These are phyloP conservation scores for Nymphalis polychloros DNA, from an alignment of 2,888 invertebrate genomes.

Conservation along the genomic window DNA sequence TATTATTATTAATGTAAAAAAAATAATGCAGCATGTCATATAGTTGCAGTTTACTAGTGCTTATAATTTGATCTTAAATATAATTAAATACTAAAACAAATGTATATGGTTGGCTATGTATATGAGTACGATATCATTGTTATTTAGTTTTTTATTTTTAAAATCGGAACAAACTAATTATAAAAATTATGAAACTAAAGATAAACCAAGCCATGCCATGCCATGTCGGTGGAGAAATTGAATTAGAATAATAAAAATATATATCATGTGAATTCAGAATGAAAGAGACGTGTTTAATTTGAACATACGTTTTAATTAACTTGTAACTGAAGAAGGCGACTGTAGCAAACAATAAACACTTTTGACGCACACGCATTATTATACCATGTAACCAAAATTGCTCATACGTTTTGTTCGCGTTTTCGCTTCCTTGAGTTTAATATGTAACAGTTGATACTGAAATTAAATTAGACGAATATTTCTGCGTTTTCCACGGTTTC, in stretches of 20 bases:
- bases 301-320: slow-evolving; percentile 36
- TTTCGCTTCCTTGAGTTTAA: neutral
- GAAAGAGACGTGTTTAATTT: slow-evolving; percentile 21
- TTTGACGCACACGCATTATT: slow-evolving; percentile 21
- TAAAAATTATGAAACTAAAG: no score
- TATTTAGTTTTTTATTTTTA: no score
- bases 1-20: no score
- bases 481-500: neutral
- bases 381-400: neutral
- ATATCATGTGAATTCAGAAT: neutral
- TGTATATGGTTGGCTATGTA: no score
- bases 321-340: slow-evolving; percentile 25
- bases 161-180: no score
- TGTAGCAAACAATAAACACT: slow-evolving; percentile 25
- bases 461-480: neutral
- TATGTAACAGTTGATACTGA: slow-evolving; percentile 8
- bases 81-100: no score
- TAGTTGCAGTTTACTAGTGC: no score
- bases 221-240: no score
- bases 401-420: neutral
- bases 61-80: no score
- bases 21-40: no score
- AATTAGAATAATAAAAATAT: neutral
- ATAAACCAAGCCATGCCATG: no score
- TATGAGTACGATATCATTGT: no score